phyloP scores from a whole-genome alignment of 2,888 invertebrate species.

The Drosophila seclusa region DNA sequence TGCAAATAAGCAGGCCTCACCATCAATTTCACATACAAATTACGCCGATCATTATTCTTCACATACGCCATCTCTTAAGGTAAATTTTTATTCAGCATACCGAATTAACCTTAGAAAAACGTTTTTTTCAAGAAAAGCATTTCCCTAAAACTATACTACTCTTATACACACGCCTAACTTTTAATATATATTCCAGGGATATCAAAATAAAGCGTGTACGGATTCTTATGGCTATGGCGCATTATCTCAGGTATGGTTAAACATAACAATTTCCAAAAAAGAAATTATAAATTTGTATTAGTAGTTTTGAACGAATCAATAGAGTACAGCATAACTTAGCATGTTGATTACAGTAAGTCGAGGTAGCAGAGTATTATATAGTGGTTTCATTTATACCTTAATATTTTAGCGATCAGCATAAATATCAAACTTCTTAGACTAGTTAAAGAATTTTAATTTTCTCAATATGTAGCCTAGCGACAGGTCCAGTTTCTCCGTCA shows the following conservation, averaged over 20 bases:
- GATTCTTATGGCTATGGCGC: slow-evolving; percentile 88
- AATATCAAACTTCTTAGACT: neutral
- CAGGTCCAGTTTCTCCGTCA: neutral
- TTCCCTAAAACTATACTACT: neutral
- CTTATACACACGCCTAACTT: neutral
- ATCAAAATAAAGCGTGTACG: slow-evolving; percentile 69
- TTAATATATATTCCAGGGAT: slow-evolving; percentile 31
- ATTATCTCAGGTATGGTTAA: slow-evolving; percentile 88
- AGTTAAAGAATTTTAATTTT: too few relatives aligned
- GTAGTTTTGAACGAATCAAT: too few relatives aligned
- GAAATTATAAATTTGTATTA: neutral
- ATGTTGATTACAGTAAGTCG: neutral
- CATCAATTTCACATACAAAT: slow-evolving; percentile 21
- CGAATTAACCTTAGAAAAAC: neutral
- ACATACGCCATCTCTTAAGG: slow-evolving; percentile 29
- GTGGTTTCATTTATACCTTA: too few relatives aligned
- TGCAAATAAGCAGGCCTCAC: slow-evolving; percentile 12
- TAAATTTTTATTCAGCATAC: slow-evolving; percentile 7
- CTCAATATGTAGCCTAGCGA: neutral
- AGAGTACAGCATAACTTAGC: too few relatives aligned
- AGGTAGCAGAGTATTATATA: neutral
- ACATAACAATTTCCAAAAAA: neutral
- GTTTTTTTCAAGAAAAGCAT: neutral
- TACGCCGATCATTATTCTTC: slow-evolving; percentile 37
- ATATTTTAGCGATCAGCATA: neutral